Evolutionary conservation across 2,888 invertebrate species (phyloP).

Genomic region (Sclerodermus sp.): DNA sequence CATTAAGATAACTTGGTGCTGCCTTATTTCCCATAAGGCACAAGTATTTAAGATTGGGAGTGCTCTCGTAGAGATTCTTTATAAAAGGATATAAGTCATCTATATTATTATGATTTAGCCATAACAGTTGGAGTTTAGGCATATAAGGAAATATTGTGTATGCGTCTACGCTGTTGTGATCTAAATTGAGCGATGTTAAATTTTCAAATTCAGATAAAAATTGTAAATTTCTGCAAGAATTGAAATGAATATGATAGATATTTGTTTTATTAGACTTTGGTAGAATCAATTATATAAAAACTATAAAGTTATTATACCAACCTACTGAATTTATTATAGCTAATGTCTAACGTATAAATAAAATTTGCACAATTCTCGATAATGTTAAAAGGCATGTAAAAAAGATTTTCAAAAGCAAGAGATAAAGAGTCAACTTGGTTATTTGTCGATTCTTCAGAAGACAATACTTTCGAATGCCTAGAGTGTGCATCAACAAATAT

Average conservation of each 20-base stretch:
- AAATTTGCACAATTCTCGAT: slow-evolving; percentile 43
- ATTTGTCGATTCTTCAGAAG: slow-evolving; percentile 26
- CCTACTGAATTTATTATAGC: slow-evolving; percentile 52
- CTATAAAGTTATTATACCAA: slow-evolving; percentile 22
- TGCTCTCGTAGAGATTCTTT: slow-evolving; percentile 68
- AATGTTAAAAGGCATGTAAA: slow-evolving; percentile 50
- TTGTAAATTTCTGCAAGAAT: slow-evolving; percentile 68
- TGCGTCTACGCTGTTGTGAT: slow-evolving; percentile 75
- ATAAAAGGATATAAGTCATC: slow-evolving; percentile 72
- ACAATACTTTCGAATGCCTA: slow-evolving; percentile 34
- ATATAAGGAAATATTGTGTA: slow-evolving; percentile 71
- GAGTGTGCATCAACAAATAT: slow-evolving; percentile 49
- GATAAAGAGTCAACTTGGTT: slow-evolving; percentile 42
- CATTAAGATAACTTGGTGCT: slow-evolving; percentile 75
- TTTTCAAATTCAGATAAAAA: slow-evolving; percentile 73
- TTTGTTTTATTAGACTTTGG: background rate
- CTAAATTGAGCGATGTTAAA: slow-evolving; percentile 77
- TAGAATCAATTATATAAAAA: no score
- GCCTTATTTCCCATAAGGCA: slow-evolving; percentile 86
- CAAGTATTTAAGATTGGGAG: slow-evolving; percentile 74
- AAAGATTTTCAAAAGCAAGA: slow-evolving; percentile 48
- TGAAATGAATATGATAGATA: background rate
- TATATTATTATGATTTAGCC: slow-evolving; percentile 67
- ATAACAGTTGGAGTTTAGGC: slow-evolving; percentile 74
- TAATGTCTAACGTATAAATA: slow-evolving; percentile 46